These are phyloP conservation scores for Neodon shergylaensis DNA, from an alignment of 2,113 vertebrate species.

Conservation along the genomic window DNA sequence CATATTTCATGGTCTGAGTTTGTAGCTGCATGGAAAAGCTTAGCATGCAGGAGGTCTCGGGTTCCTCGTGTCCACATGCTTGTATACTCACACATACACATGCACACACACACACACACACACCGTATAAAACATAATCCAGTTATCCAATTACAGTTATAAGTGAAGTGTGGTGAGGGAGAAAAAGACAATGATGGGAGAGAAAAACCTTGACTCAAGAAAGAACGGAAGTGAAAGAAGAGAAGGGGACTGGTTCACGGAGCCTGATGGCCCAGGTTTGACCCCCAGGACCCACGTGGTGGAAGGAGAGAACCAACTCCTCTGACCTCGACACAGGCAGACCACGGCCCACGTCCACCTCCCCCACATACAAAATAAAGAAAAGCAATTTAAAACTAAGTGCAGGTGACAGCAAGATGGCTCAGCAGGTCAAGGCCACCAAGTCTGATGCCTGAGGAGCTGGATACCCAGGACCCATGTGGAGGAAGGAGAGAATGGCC, in stretches of 20 bases:
- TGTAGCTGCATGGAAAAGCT: neutral
- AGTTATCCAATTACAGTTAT: neutral
- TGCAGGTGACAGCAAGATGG: neutral
- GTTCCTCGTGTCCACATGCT: neutral
- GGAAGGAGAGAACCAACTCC: neutral
- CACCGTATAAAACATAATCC: neutral
- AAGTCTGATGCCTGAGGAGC: neutral
- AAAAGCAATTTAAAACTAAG: neutral
- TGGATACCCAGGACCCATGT: neutral
- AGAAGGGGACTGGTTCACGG: neutral
- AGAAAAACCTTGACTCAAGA: neutral
- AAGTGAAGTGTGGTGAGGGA: neutral
- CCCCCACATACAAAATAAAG: neutral
- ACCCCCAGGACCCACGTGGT: neutral
- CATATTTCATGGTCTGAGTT: neutral
- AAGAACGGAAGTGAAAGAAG: neutral
- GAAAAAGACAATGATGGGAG: neutral
- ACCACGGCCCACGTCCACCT: neutral
- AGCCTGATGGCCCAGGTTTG: neutral
- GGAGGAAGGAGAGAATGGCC: neutral
- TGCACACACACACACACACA: neutral
- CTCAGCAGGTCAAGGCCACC: neutral
- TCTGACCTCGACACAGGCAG: neutral
- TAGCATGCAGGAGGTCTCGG: neutral
- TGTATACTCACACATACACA: neutral